A percentile compares a stretch with the other conserved stretches of the same genome.
phyloP scores from a whole-genome alignment of 2,888 invertebrate genomes.

The Melinaea marsaeus region DNA sequence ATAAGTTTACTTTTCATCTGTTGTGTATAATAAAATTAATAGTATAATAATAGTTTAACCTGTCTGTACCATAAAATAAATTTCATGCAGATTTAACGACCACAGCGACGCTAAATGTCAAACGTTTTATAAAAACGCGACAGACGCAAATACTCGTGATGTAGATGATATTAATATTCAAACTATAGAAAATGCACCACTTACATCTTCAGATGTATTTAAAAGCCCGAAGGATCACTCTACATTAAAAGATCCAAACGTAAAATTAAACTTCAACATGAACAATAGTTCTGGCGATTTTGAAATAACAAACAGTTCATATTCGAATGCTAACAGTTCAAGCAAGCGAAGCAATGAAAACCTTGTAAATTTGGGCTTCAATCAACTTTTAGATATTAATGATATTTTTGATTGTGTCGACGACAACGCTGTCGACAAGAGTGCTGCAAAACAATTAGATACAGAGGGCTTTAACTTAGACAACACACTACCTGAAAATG shows the following conservation, averaged over 20 bases:
- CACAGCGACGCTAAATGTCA: slow-evolving; percentile 3
- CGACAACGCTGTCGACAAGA: slow-evolving; percentile 2
- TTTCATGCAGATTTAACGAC: slow-evolving; percentile 22
- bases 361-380: neutral
- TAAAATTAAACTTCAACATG: neutral
- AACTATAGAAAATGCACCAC: too few species aligned
- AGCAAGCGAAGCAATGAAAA: too few species aligned
- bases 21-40: neutral
- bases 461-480: neutral
- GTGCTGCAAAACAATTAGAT: slow-evolving; percentile 8
- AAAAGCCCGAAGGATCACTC: too few species aligned
- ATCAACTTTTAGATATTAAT: slow-evolving; percentile 36
- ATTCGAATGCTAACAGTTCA: too few species aligned
- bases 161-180: neutral
- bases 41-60: neutral
- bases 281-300: neutral
- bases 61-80: neutral
- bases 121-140: neutral
- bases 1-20: neutral
- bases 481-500: too few species aligned
- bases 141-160: neutral
- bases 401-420: slow-evolving; percentile 55
- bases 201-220: too few species aligned
- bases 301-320: too few species aligned
- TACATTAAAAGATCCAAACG: neutral